Conservation (phyloP, 2,797 vertebrate species). For the Coranthus polyacanthus region DNA sequence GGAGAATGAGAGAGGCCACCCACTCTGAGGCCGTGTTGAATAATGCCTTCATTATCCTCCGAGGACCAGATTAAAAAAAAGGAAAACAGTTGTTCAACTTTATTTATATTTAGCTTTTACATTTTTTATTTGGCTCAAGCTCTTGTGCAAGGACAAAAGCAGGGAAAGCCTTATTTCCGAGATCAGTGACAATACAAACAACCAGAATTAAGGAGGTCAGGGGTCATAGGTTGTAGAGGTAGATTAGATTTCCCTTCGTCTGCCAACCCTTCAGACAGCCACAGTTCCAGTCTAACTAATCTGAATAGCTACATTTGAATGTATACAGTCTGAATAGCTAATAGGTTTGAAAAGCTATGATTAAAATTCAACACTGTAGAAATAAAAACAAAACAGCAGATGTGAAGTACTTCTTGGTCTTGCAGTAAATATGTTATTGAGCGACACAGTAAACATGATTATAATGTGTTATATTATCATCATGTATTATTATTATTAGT, state of each 20-base stretch:
- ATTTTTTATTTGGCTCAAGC: slow-evolving; percentile 3
- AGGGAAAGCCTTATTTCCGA: not conserved
- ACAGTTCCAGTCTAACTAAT: not conserved
- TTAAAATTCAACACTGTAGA: no score
- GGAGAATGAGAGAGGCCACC: slow-evolving; percentile 38
- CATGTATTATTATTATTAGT: no score
- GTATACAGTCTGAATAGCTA: no score
- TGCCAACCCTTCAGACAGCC: not conserved
- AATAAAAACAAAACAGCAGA: no score
- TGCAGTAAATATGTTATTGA: not conserved
- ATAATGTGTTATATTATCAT: not conserved
- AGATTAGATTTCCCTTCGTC: not conserved
- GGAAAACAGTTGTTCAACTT: slow-evolving; percentile 3
- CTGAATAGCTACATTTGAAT: no score
- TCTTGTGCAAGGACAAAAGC: not conserved
- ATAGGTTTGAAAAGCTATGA: no score
- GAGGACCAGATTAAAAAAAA: slow-evolving; percentile 7
- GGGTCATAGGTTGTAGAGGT: slow-evolving; percentile 16
- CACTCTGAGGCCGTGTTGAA: slow-evolving; percentile 41
- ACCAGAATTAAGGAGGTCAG: not conserved
- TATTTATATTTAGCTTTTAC: slow-evolving; percentile 5
- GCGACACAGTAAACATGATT: slow-evolving; percentile 5
- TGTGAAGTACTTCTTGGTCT: no score
- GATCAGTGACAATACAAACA: not conserved
- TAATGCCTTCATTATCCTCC: slow-evolving; percentile 49